Evolutionary conservation across 2,888 invertebrate species (phyloP).

Genomic region (Apamea epomidion): DNA sequence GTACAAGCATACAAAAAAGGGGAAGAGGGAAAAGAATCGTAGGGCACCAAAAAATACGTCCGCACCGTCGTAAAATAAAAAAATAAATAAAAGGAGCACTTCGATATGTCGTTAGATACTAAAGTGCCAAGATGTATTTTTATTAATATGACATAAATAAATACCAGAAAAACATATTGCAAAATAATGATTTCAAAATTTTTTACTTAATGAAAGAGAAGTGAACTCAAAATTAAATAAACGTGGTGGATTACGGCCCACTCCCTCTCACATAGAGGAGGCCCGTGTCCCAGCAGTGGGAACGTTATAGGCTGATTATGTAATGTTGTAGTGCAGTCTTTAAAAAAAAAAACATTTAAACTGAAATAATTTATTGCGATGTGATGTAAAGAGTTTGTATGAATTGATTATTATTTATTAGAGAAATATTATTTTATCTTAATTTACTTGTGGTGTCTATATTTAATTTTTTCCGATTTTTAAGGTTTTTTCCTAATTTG

Average conservation of each 20-base stretch:
- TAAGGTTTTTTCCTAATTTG: slow-evolving; percentile 8
- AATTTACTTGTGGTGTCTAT: slow-evolving; percentile 53
- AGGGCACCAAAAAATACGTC: too few species aligned
- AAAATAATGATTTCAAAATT: neutral
- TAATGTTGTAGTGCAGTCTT: slow-evolving; percentile 23
- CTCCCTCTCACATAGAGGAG: neutral
- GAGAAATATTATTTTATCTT: slow-evolving; percentile 38
- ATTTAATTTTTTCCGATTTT: slow-evolving; percentile 33
- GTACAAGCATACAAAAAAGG: neutral
- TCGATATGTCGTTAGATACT: neutral
- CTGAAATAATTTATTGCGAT: slow-evolving; percentile 12
- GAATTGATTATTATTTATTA: slow-evolving; percentile 53
- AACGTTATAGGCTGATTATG: too few species aligned
- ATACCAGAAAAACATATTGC: neutral
- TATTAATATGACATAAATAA: neutral
- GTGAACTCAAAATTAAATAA: neutral
- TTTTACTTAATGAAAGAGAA: neutral
- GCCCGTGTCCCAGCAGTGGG: too few species aligned
- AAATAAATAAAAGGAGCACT: neutral
- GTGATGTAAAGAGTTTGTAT: slow-evolving; percentile 30
- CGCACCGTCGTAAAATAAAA: too few species aligned
- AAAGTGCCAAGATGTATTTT: neutral
- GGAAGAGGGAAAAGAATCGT: neutral
- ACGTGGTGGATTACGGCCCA: neutral
- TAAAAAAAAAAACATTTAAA: neutral